These are phyloP conservation scores for Dryobotodes eremita DNA, from an alignment of 2,888 invertebrate genomes.

Conservation along the genomic window DNA sequence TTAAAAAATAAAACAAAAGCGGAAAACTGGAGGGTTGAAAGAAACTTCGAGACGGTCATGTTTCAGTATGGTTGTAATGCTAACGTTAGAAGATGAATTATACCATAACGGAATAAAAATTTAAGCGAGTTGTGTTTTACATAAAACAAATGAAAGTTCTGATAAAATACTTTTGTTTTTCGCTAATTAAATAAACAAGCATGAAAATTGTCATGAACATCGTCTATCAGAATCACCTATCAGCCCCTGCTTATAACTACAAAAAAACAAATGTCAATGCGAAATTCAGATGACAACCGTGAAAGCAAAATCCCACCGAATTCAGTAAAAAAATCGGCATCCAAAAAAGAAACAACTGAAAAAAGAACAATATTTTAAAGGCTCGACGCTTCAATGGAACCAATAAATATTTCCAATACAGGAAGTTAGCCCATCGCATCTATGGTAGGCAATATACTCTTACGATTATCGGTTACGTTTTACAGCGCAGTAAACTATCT, in stretches of 20 bases:
- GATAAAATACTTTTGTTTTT: background rate
- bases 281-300: background rate
- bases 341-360: slow-evolving; percentile 15
- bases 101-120: background rate
- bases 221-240: background rate
- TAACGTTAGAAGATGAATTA: background rate
- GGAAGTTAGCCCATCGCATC: slow-evolving; percentile 55
- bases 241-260: background rate
- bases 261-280: background rate
- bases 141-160: background rate
- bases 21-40: slow-evolving; percentile 19
- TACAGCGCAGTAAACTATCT: slow-evolving; percentile 76
- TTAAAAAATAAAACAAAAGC: slow-evolving; percentile 44
- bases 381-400: slow-evolving; percentile 35
- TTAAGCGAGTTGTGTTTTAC: background rate
- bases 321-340: background rate
- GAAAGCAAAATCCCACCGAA: slow-evolving; percentile 8
- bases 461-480: slow-evolving; percentile 75
- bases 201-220: background rate
- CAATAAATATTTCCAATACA: slow-evolving; percentile 66
- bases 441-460: slow-evolving; percentile 72
- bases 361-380: slow-evolving; percentile 49
- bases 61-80: slow-evolving; percentile 16
- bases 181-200: background rate
- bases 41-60: slow-evolving; percentile 1